phyloP scores from a whole-genome alignment of 2,113 vertebrate genomes.

The zebrafish (Danio rerio) region GRCz12tu NC_133179.1:10861001-10861500 shows the following conservation, averaged over 20 bases:
- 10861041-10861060: neutral
- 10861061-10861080: neutral
- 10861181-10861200: neutral
- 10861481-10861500: neutral
- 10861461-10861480: slow-evolving; percentile 7
- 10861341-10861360: slow-evolving; percentile 44
- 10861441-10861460: slow-evolving; percentile 22
- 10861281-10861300: neutral
- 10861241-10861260: slow-evolving; percentile 31
- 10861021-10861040: slow-evolving; percentile 15
- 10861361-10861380: slow-evolving; percentile 27
- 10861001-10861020: slow-evolving; percentile 27
- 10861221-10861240: slow-evolving; percentile 11
- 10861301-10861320: neutral
- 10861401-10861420: slow-evolving; percentile 14
- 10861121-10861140: slow-evolving; percentile 5
- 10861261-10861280: slow-evolving; percentile 47
- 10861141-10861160: neutral
- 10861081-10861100: neutral
- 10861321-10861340: slow-evolving; percentile 27
- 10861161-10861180: slow-evolving; percentile 16
- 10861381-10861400: neutral
- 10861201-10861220: slow-evolving; percentile 1
- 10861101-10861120: slow-evolving; percentile 26
- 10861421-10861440: slow-evolving; percentile 25